Conservation (phyloP, 2,113 vertebrate genomes). For the Felis chaus region DNA sequence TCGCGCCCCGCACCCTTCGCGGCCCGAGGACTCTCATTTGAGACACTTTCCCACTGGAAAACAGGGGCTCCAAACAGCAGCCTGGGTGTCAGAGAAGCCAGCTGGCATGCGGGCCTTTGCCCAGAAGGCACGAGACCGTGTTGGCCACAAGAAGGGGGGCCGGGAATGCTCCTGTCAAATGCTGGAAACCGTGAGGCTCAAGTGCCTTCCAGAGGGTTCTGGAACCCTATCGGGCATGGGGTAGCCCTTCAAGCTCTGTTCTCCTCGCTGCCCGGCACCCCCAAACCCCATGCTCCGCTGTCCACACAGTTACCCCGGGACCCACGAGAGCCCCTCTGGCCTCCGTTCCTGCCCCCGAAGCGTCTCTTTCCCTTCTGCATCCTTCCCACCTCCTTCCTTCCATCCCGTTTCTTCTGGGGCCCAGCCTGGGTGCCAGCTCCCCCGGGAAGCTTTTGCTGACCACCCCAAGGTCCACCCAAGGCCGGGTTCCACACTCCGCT, state of each 20-base stretch:
- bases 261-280: background rate
- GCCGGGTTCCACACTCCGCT: fast-evolving
- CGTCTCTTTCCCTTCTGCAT: background rate
- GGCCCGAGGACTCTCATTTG: background rate
- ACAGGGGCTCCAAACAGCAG: fast-evolving
- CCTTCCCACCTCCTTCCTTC: fast-evolving
- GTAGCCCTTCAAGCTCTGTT: background rate
- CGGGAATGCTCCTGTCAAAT: background rate
- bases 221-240: background rate
- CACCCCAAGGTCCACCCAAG: background rate
- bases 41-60: background rate
- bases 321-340: fast-evolving
- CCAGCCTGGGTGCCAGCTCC: no score
- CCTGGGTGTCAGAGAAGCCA: background rate
- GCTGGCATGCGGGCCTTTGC: fast-evolving
- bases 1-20: no score
- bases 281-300: fast-evolving
- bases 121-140: fast-evolving
- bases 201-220: background rate
- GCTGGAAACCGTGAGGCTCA: background rate
- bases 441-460: background rate
- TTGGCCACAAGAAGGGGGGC: background rate
- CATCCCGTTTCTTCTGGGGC: no score
- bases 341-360: background rate
- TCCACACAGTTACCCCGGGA: background rate